Evolutionary conservation across 2,113 vertebrate species (phyloP).

Genomic region (Erinaceus europaeus): DNA sequence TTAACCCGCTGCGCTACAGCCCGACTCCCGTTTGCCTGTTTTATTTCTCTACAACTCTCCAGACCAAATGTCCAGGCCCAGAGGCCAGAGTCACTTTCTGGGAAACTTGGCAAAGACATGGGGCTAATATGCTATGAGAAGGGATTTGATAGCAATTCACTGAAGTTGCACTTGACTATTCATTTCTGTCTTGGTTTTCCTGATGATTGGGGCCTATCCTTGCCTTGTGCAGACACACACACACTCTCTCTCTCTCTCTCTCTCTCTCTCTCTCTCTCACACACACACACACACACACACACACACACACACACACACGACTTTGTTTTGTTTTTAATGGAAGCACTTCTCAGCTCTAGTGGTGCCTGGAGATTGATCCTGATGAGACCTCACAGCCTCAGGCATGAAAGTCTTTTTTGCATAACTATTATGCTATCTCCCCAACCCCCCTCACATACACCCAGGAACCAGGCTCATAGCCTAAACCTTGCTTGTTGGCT

Average conservation of each 20-base stretch:
- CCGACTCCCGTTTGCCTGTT: not conserved
- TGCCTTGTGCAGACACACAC: no score
- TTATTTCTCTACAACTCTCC: not conserved
- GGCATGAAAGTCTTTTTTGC: no score
- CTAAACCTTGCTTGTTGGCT: no score
- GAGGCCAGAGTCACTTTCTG: constrained; percentile 4
- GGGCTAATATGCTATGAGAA: not conserved
- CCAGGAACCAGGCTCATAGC: no score
- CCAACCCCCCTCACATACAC: no score
- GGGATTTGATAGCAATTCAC: not conserved
- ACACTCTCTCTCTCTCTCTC: not conserved
- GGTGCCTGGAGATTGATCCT: no score
- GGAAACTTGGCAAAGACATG: not conserved
- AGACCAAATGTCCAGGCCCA: not conserved
- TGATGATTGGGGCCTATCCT: not conserved
- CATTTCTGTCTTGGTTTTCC: not conserved
- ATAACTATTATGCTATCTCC: no score
- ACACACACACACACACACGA: no score
- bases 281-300: rapidly evolving
- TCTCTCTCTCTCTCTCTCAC: not conserved
- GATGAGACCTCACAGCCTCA: no score
- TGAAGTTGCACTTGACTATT: not conserved
- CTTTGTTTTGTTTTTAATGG: no score
- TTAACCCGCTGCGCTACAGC: no score
- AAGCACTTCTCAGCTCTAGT: no score